Evolutionary conservation across 2,113 vertebrate genomes (phyloP).

Genomic region (Callipepla squamata): DNA sequence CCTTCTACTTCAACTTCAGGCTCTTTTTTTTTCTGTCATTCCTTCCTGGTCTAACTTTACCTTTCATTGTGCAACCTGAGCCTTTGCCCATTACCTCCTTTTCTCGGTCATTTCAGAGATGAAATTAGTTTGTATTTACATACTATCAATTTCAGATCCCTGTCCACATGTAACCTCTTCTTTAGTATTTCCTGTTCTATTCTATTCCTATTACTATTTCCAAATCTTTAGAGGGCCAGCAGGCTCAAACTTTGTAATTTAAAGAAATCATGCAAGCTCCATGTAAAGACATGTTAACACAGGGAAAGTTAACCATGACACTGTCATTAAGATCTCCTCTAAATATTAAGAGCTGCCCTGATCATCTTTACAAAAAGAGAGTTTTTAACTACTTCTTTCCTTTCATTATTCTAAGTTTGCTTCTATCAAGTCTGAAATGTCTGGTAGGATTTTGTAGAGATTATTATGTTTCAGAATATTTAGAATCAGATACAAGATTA

Average conservation of each 20-base stretch:
- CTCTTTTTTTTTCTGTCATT: neutral
- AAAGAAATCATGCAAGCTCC: neutral
- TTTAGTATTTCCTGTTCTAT: neutral
- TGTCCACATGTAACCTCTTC: neutral
- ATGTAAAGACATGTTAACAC: neutral
- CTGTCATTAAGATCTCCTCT: neutral
- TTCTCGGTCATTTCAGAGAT: neutral
- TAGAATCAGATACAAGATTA: neutral
- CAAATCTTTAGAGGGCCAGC: neutral
- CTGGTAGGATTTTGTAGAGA: neutral
- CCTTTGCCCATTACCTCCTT: neutral
- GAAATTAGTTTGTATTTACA: neutral
- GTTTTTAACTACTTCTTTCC: slow-evolving; percentile 12
- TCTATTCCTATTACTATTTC: neutral
- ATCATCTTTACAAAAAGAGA: neutral
- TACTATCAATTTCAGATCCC: neutral
- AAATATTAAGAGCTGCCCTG: neutral
- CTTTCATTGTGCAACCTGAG: neutral
- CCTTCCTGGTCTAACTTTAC: neutral
- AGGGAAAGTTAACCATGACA: neutral
- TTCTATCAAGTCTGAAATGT: neutral
- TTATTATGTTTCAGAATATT: neutral
- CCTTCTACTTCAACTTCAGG: neutral
- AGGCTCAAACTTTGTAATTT: neutral
- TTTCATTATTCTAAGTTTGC: neutral